Evolutionary conservation across 2,888 invertebrate species (phyloP).

Genomic region (Tiliacea citrago): DNA sequence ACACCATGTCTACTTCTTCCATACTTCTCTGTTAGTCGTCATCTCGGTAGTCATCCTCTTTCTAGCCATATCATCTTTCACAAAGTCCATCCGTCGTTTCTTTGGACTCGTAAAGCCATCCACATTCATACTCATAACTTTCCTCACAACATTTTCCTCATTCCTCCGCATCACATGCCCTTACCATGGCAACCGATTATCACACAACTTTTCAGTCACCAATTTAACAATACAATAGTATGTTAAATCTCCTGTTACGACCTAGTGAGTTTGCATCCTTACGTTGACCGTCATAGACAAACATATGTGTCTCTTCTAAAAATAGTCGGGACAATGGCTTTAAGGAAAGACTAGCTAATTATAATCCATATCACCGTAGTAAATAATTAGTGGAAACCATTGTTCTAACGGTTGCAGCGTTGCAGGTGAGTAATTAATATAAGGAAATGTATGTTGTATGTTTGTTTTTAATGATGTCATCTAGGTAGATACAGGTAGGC

Average conservation of each 20-base stretch:
- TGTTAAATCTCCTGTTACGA: not conserved
- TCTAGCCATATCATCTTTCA: too few species aligned
- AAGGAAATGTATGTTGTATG: not conserved
- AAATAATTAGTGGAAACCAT: conserved; percentile 48
- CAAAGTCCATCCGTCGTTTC: too few species aligned
- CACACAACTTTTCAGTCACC: too few species aligned
- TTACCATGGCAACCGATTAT: too few species aligned
- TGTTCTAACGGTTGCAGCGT: conserved; percentile 32
- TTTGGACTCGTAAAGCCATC: too few species aligned
- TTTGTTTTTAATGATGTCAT: conserved; percentile 29
- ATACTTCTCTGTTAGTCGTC: too few species aligned
- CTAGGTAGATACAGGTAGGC: conserved; percentile 14
- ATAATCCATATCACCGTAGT: conserved; percentile 57
- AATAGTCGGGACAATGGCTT: conserved; percentile 67
- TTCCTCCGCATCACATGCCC: too few species aligned
- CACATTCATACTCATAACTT: too few species aligned
- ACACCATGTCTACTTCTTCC: too few species aligned
- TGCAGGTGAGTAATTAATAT: conserved; percentile 41
- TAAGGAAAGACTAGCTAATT: conserved; percentile 64
- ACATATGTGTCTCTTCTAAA: conserved; percentile 68
- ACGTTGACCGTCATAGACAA: conserved; percentile 66
- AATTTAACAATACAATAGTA: not conserved
- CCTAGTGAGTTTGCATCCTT: conserved; percentile 28
- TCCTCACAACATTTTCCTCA: too few species aligned
- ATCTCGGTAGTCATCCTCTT: too few species aligned